Base-by-base conservation (phyloP, 1,140 invertebrate species). In the Plectus sambesii region DNA sequence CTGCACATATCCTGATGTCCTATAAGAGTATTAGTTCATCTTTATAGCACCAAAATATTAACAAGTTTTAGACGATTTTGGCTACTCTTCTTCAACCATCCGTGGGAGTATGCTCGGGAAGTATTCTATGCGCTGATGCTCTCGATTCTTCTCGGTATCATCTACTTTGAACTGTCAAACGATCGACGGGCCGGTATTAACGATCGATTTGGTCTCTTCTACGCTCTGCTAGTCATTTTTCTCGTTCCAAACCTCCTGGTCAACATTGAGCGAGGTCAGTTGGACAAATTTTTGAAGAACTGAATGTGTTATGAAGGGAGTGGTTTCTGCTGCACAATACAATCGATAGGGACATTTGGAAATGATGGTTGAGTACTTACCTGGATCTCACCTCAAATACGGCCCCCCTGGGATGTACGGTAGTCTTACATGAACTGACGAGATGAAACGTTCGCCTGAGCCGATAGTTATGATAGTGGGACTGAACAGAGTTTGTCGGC, bases 31-130 rank as follows among this genome's bases (percentile, higher is more conserved):
- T n/a, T n/a, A n/a, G n/a, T n/a, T n/a, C n/a, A n/a, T n/a, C n/a
- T n/a, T n/a, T n/a, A n/a, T n/a, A n/a, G n/a, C n/a, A n/a, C n/a
- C n/a, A n/a, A n/a, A n/a, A n/a, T n/a, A n/a, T n/a, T n/a, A n/a
- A n/a, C n/a, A n/a, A n/a, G n/a, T 49, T 59, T 38, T 45, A 59
- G 58, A 35, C 8, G 36, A 3, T 49, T 57, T 37, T 58, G 54
- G 53, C 42, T 49, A 24, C 36, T 43, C n/a, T 33, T 45, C 5
- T 33, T 41, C 9, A 61, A 60, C 26, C 35, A 47, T 23, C 58
- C 56, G 17, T 39, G 39, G 3, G 22, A 20, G 9, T 23, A 42
- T n/a, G 23, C 55, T 25, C 26, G 33, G 33, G 58, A 59, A 43
- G 8, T 40, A 3, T 12, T 46, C 12, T 8, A 51, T 6, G n/a